Base-by-base conservation (phyloP, 2,888 invertebrate species). In the Ommatoiulus sabulosus region DNA sequence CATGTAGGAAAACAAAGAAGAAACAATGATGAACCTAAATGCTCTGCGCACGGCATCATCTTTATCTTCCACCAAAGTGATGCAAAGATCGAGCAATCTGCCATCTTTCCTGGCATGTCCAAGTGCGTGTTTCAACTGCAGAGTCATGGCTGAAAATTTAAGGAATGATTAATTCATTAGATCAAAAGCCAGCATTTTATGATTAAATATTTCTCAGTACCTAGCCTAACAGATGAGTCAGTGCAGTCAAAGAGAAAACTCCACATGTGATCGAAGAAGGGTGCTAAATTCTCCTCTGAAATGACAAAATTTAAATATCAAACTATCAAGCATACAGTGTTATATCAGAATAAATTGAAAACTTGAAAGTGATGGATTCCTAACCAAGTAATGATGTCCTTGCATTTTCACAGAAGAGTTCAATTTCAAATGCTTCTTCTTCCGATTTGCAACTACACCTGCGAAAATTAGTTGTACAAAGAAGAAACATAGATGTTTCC, bases 21-120 rank as follows among this genome's bases (percentile, higher is more conserved):
- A 52, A 52, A 52, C 52, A 15, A 15, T 3, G 15, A 46, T 15
- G 10, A n/a, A 88, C 88, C 88, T 80, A 85, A 88, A 88, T 48
- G 85, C 24, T 12, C 8, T 12, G n/a, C 88, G 84, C 20, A 85
- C 85, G 35, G 84, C 88, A 24, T 85, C 84, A 85, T 46, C n/a
- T n/a, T 46, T 15, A 24, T 88, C 88, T 48, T 88, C 88, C 85
- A 88, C 17, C 7, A 85, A 52, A 20, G 44, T 6, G 7, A 88
- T n/a, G 48, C 88, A 85, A 20, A 48, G 17, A 35, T 88, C 85
- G 17, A 85, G 44, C n/a, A 88, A 20, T 12, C 20, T 35, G 24
- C 44, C 24, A 35, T 48, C 10, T 5, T 4, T 10, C 2, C 44
- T n/a, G 3, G n/a, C 7, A 46, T 88, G 88, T 3, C 35, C 15